Conservation (phyloP, 2,888 invertebrate genomes). For the Tupiocoris notatus region DNA sequence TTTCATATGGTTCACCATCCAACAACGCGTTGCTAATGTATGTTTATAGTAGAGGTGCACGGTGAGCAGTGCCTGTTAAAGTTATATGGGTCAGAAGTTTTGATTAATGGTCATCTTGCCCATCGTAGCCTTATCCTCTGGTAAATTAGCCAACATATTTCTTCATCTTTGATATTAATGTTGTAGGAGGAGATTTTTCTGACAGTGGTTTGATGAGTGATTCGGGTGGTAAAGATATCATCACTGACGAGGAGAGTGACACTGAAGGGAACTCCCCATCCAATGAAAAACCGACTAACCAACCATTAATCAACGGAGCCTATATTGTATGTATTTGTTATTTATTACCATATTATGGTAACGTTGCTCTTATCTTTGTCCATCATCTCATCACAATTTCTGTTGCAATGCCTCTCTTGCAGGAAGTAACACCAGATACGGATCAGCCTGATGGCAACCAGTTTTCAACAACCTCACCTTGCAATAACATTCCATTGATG, state of each 20-base stretch:
- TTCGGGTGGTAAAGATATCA: constrained; percentile 54
- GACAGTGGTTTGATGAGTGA: constrained; percentile 61
- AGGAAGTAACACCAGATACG: constrained; percentile 15
- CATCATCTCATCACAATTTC: neutral
- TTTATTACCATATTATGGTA: too few species aligned
- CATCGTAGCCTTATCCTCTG: too few species aligned
- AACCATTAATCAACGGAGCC: constrained; percentile 47
- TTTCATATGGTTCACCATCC: too few species aligned
- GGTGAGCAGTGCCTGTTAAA: too few species aligned
- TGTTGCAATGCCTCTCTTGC: neutral
- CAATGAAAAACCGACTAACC: constrained; percentile 27
- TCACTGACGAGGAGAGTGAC: constrained; percentile 63
- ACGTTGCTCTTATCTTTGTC: neutral
- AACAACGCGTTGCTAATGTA: too few species aligned
- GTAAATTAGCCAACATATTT: too few species aligned
- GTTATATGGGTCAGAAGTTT: too few species aligned
- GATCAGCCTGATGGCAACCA: constrained; percentile 27
- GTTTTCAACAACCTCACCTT: constrained; percentile 66
- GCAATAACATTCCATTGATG: constrained; percentile 97
- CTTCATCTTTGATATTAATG: too few species aligned
- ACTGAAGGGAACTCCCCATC: constrained; percentile 47
- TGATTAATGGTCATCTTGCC: too few species aligned
- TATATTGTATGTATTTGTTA: constrained; percentile 45
- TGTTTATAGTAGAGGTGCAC: too few species aligned
- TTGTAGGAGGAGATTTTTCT: constrained; percentile 55